These are phyloP conservation scores for Epinephelus lanceolatus DNA, from an alignment of 2,113 vertebrate species.

Conservation along the genomic window DNA sequence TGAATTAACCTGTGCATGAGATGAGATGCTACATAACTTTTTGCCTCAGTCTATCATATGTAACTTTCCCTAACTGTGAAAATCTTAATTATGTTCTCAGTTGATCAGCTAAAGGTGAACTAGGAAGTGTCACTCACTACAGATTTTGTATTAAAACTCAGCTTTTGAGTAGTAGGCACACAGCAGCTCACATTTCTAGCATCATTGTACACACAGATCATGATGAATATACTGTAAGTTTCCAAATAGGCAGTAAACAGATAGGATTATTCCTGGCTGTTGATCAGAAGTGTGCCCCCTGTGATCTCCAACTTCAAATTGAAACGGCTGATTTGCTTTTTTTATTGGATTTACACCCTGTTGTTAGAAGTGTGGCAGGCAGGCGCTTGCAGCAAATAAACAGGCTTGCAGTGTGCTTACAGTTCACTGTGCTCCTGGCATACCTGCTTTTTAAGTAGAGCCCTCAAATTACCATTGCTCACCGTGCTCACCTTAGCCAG, in stretches of 20 bases:
- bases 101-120: conserved; percentile 37
- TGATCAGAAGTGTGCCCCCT: conserved; percentile 10
- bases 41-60: conserved; percentile 33
- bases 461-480: conserved; percentile 65
- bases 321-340: conserved; percentile 39
- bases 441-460: conserved; percentile 70
- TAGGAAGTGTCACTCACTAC: conserved; percentile 16
- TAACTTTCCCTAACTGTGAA: conserved; percentile 35
- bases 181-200: background rate
- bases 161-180: background rate
- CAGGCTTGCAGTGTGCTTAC: conserved; percentile 38
- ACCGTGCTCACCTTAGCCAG: conserved; percentile 45
- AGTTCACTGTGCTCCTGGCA: conserved; percentile 40
- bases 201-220: background rate
- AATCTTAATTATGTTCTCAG: conserved; percentile 49
- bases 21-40: conserved; percentile 27
- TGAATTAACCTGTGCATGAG: background rate
- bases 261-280: conserved; percentile 4
- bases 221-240: background rate
- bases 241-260: background rate
- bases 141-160: background rate
- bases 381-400: conserved; percentile 60
- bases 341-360: conserved; percentile 55
- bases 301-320: conserved; percentile 43
- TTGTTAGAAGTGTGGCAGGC: conserved; percentile 65